phyloP scores from a whole-genome alignment of 2,888 invertebrate species.

The Agrypnus murinus region DNA sequence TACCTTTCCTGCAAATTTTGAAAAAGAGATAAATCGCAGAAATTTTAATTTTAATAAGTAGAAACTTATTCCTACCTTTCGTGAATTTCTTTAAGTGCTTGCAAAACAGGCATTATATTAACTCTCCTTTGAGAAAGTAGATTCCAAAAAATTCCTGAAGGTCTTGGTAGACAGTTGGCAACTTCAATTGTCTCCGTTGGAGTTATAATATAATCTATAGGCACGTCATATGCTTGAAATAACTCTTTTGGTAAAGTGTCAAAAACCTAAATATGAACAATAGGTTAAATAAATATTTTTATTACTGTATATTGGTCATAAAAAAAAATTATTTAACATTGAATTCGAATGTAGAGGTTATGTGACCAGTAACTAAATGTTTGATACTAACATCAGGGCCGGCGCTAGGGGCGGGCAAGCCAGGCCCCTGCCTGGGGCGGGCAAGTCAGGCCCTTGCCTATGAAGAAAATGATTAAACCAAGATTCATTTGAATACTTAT shows the following conservation, averaged over 20 bases:
- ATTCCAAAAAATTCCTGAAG: constrained; percentile 87
- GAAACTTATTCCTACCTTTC: constrained; percentile 73
- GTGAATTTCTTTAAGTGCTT: constrained; percentile 79
- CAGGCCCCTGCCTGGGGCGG: no score
- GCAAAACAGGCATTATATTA: constrained; percentile 82
- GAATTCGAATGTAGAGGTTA: no score
- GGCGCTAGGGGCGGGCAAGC: no score
- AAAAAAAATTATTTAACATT: not conserved
- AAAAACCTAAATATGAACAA: constrained; percentile 74
- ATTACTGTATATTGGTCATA: not conserved
- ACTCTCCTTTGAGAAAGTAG: constrained; percentile 82
- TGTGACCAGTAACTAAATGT: no score
- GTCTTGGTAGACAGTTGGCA: constrained; percentile 76
- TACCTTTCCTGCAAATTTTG: constrained; percentile 73
- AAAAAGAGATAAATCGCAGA: not conserved
- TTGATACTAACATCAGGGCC: no score
- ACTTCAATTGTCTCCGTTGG: constrained; percentile 85
- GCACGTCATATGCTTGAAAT: constrained; percentile 87
- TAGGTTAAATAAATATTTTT: no score
- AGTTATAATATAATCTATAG: constrained; percentile 90
- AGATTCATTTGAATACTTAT: no score
- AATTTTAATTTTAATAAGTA: not conserved
- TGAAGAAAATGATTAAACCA: no score
- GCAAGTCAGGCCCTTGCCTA: no score
- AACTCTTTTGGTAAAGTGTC: constrained; percentile 83